phyloP scores from a whole-genome alignment of 2,888 invertebrate genomes.

The Tinea semifulvella region DNA sequence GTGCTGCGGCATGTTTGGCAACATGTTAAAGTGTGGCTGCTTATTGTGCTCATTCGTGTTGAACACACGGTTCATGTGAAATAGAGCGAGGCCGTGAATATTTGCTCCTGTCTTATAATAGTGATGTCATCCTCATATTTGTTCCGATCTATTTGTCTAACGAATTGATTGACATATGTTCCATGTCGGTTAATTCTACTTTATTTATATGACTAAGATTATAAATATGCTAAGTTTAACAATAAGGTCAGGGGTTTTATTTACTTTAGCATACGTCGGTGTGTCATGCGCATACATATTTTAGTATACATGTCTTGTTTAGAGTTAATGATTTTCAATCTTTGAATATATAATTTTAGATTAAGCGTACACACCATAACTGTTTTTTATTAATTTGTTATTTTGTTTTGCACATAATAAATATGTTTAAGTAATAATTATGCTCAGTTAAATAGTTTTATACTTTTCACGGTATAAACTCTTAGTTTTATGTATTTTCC shows the following conservation, averaged over 20 bases:
- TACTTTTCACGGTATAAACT: not conserved
- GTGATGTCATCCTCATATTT: not conserved
- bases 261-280: no score
- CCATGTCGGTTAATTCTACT: not conserved
- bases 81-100: slow-evolving; percentile 28
- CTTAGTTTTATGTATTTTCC: not conserved
- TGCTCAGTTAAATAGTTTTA: no score
- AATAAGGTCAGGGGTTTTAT: not conserved
- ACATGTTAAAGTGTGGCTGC: slow-evolving; percentile 18
- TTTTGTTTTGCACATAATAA: no score
- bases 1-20: slow-evolving; percentile 22
- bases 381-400: no score
- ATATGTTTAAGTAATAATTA: no score
- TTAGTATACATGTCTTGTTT: no score
- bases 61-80: slow-evolving; percentile 21
- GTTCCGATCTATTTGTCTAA: not conserved
- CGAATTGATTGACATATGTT: not conserved
- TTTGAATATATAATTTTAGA: no score
- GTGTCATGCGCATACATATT: no score
- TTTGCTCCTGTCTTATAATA: slow-evolving; percentile 10
- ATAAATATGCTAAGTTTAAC: no score
- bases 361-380: no score
- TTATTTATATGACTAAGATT: no score
- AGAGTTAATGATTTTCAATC: no score
- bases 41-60: slow-evolving; percentile 9